A percentile compares a stretch with the other conserved stretches of the same genome.
Conservation (phyloP, 2,113 vertebrate genomes). For the Saimiri boliviensis region DNA sequence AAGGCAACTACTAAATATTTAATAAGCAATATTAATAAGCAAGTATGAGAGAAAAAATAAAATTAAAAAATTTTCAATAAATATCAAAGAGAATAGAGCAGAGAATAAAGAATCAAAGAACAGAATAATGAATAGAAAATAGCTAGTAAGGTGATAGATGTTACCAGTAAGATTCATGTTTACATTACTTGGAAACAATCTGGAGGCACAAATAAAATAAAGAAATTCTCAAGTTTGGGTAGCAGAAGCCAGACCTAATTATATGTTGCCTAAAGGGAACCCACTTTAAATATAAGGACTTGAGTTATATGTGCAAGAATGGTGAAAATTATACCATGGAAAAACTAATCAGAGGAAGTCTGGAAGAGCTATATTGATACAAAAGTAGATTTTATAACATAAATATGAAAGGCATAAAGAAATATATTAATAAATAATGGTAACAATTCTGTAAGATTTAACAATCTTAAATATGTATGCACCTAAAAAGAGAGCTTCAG, state of each 20-base stretch:
- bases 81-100: too few relatives aligned
- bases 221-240: background rate
- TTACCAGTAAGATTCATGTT: background rate
- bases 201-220: background rate
- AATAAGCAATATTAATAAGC: background rate
- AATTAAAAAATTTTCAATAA: background rate
- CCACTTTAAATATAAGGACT: background rate
- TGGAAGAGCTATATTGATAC: background rate
- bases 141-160: background rate
- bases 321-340: background rate
- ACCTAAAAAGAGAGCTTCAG: background rate
- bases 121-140: background rate
- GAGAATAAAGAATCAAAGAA: background rate
- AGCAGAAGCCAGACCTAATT: background rate
- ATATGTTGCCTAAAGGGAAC: background rate
- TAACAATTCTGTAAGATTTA: background rate
- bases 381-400: background rate
- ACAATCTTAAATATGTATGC: background rate
- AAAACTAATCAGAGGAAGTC: background rate
- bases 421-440: background rate
- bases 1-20: background rate
- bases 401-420: background rate
- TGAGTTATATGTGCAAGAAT: background rate
- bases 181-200: background rate
- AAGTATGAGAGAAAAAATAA: background rate